These are phyloP conservation scores for Magallana nippona DNA, from an alignment of 2,888 invertebrate genomes.

Conservation along the genomic window DNA sequence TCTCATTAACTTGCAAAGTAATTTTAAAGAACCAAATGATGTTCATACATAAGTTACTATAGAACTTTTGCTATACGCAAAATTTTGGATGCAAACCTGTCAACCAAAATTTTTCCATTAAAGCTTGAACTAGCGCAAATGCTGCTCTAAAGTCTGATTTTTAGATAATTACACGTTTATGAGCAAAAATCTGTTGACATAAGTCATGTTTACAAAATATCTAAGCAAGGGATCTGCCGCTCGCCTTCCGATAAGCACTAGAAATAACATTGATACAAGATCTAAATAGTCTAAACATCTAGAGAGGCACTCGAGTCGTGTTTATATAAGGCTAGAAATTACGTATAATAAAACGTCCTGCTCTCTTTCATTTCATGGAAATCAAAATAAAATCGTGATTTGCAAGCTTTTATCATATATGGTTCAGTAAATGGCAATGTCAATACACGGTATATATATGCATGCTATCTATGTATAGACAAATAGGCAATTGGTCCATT, in stretches of 20 bases:
- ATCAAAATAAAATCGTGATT: conserved; percentile 9
- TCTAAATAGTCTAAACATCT: background rate
- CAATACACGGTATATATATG: background rate
- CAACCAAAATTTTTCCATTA: too few relatives aligned
- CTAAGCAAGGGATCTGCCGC: too few relatives aligned
- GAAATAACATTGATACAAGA: background rate
- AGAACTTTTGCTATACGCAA: too few relatives aligned
- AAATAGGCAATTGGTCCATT: background rate
- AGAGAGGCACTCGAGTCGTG: background rate
- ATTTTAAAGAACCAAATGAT: too few relatives aligned
- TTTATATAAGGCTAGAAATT: background rate
- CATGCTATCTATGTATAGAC: background rate
- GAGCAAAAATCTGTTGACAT: too few relatives aligned
- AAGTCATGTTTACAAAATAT: too few relatives aligned
- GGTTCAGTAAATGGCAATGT: background rate
- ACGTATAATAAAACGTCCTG: background rate
- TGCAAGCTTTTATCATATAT: background rate
- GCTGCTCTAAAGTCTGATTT: too few relatives aligned
- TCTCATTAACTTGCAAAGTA: too few relatives aligned
- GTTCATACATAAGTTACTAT: too few relatives aligned
- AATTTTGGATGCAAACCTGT: too few relatives aligned
- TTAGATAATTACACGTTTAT: too few relatives aligned
- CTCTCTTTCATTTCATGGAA: background rate
- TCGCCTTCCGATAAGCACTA: background rate
- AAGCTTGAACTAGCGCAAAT: too few relatives aligned